These are phyloP conservation scores for Mus spretus DNA, from an alignment of 2,797 vertebrate genomes.

Conservation along the genomic window DNA sequence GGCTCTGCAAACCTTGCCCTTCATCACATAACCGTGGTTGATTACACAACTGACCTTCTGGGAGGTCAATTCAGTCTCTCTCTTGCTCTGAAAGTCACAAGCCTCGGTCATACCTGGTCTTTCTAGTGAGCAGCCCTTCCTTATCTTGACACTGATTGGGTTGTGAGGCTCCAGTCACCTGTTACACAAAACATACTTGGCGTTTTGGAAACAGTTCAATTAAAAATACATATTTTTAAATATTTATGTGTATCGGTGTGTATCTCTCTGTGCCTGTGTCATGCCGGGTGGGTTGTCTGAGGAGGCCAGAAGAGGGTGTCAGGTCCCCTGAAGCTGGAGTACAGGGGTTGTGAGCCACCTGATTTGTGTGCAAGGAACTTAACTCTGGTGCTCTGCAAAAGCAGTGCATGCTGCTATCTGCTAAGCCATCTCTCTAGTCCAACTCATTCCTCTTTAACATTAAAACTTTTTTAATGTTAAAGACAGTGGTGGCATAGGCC, in stretches of 20 bases:
- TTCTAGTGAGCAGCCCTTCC: background rate
- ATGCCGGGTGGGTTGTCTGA: background rate
- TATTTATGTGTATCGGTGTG: background rate
- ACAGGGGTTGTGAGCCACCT: background rate
- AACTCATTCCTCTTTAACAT: background rate
- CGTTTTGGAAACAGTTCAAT: too few species aligned
- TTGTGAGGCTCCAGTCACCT: background rate
- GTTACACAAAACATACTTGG: background rate
- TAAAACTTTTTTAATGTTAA: background rate
- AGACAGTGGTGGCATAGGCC: too few species aligned
- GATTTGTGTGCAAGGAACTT: background rate
- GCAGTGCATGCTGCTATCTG: background rate
- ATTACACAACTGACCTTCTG: background rate
- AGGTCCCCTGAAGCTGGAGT: background rate
- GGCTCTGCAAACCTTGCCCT: background rate
- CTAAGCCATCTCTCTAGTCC: background rate
- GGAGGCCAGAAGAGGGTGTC: background rate
- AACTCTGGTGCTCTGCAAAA: background rate
- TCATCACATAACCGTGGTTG: background rate
- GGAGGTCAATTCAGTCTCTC: background rate
- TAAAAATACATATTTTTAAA: background rate
- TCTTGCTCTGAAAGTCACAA: background rate
- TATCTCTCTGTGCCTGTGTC: background rate
- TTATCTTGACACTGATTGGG: background rate
- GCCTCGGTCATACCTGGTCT: background rate